A percentile compares a stretch with the other conserved stretches of the same genome.
Conservation (phyloP, 2,888 invertebrate species). For the Tinea pellionella region DNA sequence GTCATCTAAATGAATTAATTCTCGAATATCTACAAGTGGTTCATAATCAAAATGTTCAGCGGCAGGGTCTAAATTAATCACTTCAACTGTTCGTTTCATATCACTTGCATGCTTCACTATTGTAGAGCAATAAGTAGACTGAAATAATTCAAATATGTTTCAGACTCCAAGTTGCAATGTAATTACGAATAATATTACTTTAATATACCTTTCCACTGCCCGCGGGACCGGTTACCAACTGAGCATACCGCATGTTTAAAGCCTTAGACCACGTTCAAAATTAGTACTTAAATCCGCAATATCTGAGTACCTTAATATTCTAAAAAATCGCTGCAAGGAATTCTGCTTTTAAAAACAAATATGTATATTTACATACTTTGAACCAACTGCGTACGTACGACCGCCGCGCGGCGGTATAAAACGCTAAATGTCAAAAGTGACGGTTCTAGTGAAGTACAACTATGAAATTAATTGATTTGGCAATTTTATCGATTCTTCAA, state of each 20-base stretch:
- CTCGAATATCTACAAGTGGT: slow-evolving; percentile 85
- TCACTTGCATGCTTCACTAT: slow-evolving; percentile 88
- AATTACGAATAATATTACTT: background rate
- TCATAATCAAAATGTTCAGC: slow-evolving; percentile 96
- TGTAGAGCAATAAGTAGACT: slow-evolving; percentile 95
- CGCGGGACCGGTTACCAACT: slow-evolving; percentile 96
- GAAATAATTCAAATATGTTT: slow-evolving; percentile 23
- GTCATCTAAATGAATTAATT: slow-evolving; percentile 94
- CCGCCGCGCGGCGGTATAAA: too few relatives aligned
- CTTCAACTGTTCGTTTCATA: slow-evolving; percentile 79
- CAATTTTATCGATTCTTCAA: too few relatives aligned
- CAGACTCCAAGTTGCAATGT: background rate
- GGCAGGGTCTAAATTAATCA: slow-evolving; percentile 97
- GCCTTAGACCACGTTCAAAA: too few relatives aligned
- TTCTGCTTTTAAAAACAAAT: too few relatives aligned
- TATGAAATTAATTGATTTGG: too few relatives aligned
- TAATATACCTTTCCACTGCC: slow-evolving; percentile 93
- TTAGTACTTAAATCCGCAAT: too few relatives aligned
- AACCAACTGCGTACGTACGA: too few relatives aligned
- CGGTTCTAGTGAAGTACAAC: too few relatives aligned
- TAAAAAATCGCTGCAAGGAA: too few relatives aligned
- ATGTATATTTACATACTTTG: too few relatives aligned
- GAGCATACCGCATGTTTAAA: slow-evolving; percentile 88
- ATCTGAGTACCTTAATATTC: too few relatives aligned
- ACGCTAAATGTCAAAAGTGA: too few relatives aligned